Base-by-base conservation (phyloP, 1,140 invertebrate species). In the Tetragnatha versicolor region DNA sequence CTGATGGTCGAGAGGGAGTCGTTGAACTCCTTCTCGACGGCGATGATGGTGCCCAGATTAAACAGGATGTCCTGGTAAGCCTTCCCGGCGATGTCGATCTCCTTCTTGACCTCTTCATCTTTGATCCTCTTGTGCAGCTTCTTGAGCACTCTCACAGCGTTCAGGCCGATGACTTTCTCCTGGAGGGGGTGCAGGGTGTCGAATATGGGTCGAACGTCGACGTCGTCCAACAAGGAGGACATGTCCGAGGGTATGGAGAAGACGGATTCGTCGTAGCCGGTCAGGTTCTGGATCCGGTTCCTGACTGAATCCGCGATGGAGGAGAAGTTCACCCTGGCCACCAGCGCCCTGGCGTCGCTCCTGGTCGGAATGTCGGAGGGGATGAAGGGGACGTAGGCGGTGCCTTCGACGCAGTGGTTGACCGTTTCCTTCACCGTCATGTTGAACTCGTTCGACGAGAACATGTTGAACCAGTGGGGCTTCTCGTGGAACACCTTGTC, bases 401-500 rank as follows among this genome's bases (percentile, higher is more conserved):
- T 7, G 25, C 63, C 73, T 2, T 37, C 31, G 2, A 14, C 25
- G 17, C 73, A 77, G 0, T 65, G 0, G 4, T n/a, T 22, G 3
- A 77, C 7, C 9, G 31, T 65, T 6, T 10, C 2, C 14, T 53
- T 51, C 20, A 66, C 3, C 3, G 20, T 53, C 14, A 35, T 53
- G 17, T 66, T 55, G 20, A 65, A 77, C 9, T 53, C 33, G 2
- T 42, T 9, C 4, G 61, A 77, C 7, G 73, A 37, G 31, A 60
- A 20, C 5, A 55, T 5, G 17, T 35, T 63, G n/a, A 65, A 55
- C 61, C 60, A 65, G 14, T 49, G 12, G 6, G 5, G 20, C 1
- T 37, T 22, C 0, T 10, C 17, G n/a, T 27, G 42, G 29, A 53
- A 35, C n/a, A 9, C 6, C 14, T n/a, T 1, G 6, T 25, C 0